Evolutionary conservation across 2,888 invertebrate species (phyloP).

Genomic region (Tortricodes alternella): DNA sequence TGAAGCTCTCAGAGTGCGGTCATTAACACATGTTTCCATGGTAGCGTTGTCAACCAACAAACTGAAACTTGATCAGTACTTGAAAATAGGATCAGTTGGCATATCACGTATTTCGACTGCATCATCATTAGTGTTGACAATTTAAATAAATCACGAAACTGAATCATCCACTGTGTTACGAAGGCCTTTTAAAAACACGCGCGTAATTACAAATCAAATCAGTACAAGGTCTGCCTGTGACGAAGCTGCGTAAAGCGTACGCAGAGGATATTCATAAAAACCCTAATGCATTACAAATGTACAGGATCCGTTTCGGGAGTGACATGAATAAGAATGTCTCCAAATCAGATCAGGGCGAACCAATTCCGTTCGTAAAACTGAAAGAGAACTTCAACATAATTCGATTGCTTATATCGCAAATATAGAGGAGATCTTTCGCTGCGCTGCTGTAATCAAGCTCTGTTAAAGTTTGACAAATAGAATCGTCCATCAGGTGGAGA

Average conservation of each 20-base stretch:
- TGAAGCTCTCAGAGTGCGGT: too few species aligned
- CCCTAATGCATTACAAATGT: slow-evolving; percentile 72
- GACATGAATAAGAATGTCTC: slow-evolving; percentile 77
- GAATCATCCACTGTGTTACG: not conserved
- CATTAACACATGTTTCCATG: not conserved
- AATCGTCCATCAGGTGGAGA: not conserved
- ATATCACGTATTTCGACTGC: not conserved
- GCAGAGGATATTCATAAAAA: slow-evolving; percentile 51
- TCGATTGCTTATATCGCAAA: not conserved
- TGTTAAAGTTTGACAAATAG: slow-evolving; percentile 2
- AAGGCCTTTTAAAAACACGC: not conserved
- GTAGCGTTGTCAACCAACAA: not conserved
- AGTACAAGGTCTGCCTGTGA: slow-evolving; percentile 21
- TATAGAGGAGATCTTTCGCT: not conserved
- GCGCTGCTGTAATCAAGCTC: not conserved
- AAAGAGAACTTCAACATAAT: slow-evolving; percentile 9
- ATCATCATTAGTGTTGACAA: not conserved
- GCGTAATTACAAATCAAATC: slow-evolving; percentile 30
- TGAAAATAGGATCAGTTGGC: too few species aligned
- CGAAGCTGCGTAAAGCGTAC: slow-evolving; percentile 33
- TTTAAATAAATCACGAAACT: not conserved
- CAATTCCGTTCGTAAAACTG: slow-evolving; percentile 52
- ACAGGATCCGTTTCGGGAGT: slow-evolving; percentile 64
- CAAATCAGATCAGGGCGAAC: slow-evolving; percentile 70
- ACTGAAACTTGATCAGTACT: too few species aligned